Evolutionary conservation across 2,888 invertebrate species (phyloP).

Genomic region (Tanaodytes sp.): DNA sequence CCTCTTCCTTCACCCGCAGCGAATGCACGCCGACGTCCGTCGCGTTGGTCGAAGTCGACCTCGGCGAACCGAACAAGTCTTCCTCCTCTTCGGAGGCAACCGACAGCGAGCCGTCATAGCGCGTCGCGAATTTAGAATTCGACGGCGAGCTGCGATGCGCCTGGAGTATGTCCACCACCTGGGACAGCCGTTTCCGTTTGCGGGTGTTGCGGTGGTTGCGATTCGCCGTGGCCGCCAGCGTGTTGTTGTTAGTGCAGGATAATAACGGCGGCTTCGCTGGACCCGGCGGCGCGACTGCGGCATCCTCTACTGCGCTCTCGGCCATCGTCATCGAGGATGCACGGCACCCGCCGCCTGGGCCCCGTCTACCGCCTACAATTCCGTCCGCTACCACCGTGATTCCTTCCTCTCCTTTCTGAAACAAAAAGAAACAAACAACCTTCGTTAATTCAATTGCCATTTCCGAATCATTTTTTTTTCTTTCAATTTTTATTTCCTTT

Average conservation of each 20-base stretch:
- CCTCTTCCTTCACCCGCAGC: conserved; percentile 74
- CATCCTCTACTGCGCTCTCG: conserved; percentile 79
- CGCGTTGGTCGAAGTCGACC: conserved; percentile 63
- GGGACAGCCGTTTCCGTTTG: conserved; percentile 85
- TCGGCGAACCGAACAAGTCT: conserved; percentile 69
- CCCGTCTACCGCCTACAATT: conserved; percentile 70
- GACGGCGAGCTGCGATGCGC: conserved; percentile 69
- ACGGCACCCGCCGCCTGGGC: conserved; percentile 74
- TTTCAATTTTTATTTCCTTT: too few species aligned
- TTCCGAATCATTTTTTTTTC: too few species aligned
- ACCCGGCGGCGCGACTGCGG: conserved; percentile 76
- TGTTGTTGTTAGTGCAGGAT: conserved; percentile 76
- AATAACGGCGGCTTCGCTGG: conserved; percentile 73
- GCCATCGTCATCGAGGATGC: conserved; percentile 81
- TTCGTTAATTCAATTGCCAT: background rate
- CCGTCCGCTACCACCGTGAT: conserved; percentile 71
- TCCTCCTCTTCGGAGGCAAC: conserved; percentile 67
- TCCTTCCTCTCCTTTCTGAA: conserved; percentile 70
- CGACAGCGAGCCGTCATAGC: conserved; percentile 56
- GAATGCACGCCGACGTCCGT: conserved; percentile 76
- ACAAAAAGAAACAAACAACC: conserved; percentile 30
- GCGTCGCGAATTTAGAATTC: conserved; percentile 75
- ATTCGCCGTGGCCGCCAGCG: conserved; percentile 77
- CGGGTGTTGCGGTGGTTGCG: conserved; percentile 80
- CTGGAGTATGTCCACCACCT: conserved; percentile 84